Evolutionary conservation across 2,888 invertebrate genomes (phyloP).

Genomic region (Cataglyphis altisquamis): DNA sequence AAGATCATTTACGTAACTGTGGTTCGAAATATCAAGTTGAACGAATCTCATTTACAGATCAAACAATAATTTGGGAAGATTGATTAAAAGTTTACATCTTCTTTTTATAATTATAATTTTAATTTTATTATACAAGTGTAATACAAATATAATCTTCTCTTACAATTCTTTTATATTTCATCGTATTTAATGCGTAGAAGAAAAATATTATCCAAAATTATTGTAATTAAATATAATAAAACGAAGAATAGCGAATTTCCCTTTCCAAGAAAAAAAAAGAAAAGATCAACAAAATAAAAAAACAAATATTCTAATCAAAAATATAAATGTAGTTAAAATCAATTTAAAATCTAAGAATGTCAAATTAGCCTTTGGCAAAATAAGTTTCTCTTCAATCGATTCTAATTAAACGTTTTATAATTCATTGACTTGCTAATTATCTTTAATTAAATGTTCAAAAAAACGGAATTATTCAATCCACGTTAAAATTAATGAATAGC

Average conservation of each 20-base stretch:
- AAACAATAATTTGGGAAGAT: not conserved
- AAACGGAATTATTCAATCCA: not conserved
- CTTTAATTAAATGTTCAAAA: not conserved
- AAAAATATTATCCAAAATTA: not conserved
- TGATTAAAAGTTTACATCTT: not conserved
- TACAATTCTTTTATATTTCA: not conserved
- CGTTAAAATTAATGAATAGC: not conserved
- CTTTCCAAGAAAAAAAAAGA: not conserved
- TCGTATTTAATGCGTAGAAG: not conserved
- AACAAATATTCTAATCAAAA: not conserved
- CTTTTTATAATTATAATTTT: not conserved
- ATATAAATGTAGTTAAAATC: constrained; percentile 1
- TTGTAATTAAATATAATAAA: not conserved
- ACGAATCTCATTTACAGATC: not conserved
- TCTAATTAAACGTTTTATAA: not conserved
- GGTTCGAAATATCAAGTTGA: constrained; percentile 8
- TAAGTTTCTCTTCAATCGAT: not conserved
- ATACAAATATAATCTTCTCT: not conserved
- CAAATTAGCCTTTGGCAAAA: not conserved
- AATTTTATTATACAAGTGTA: not conserved
- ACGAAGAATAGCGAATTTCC: not conserved
- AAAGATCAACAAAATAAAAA: not conserved
- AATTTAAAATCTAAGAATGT: constrained; percentile 12
- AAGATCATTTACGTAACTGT: constrained; percentile 41
- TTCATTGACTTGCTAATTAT: constrained; percentile 9